These are phyloP conservation scores for Tapera naevia DNA, from an alignment of 2,797 vertebrate species.

Conservation along the genomic window DNA sequence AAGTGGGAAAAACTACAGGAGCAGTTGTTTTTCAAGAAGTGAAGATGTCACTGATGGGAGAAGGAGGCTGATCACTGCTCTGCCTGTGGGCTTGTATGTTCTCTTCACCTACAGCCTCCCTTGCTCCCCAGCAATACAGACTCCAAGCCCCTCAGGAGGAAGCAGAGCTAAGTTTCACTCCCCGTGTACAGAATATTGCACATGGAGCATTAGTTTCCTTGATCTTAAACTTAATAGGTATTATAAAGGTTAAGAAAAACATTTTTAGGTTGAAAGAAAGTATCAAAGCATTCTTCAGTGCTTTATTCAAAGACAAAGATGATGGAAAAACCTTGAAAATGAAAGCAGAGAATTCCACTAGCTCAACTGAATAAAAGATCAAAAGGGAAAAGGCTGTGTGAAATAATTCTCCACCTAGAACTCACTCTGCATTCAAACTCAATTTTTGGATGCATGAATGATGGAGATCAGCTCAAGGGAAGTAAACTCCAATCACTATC, in stretches of 20 bases:
- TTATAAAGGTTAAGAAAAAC: not conserved
- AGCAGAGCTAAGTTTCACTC: not conserved
- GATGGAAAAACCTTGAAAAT: constrained; percentile 19
- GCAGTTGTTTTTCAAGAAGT: not conserved
- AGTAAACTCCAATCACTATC: not conserved
- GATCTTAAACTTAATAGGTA: not conserved
- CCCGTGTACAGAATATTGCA: not conserved
- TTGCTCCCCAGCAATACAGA: not conserved
- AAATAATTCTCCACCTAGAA: constrained; percentile 14
- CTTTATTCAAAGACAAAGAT: not conserved
- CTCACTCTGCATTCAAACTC: constrained; percentile 17
- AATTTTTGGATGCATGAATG: constrained; percentile 18
- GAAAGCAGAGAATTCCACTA: not conserved
- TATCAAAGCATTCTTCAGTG: not conserved
- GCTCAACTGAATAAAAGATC: constrained; percentile 27
- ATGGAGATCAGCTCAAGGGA: constrained; percentile 7
- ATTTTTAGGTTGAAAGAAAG: not conserved
- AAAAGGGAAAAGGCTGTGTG: not conserved
- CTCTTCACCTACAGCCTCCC: not conserved
- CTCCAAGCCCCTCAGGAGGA: not conserved
- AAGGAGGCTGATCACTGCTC: not conserved
- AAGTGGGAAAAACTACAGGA: not conserved
- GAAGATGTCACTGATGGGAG: not conserved
- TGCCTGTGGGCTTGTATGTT: not conserved
- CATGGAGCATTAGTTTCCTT: not conserved